phyloP scores from a whole-genome alignment of 2,888 invertebrate species.

The Druceiella hillmani region DNA sequence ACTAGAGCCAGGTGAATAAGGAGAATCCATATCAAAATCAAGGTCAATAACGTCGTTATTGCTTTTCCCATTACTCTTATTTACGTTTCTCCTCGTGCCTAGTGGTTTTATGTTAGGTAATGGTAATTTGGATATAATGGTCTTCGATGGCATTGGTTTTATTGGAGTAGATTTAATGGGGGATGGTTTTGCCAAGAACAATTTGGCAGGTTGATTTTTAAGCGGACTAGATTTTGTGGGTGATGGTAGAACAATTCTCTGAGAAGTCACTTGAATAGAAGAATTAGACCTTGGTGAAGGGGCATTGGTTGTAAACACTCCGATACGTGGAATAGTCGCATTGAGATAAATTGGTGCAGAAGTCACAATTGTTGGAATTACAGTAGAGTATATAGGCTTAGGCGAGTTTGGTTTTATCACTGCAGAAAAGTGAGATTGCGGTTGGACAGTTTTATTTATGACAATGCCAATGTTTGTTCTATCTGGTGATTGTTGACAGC shows the following conservation, averaged over 20 bases:
- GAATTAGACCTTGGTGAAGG: slow-evolving; percentile 27
- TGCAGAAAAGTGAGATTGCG: slow-evolving; percentile 20
- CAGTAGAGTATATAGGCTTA: slow-evolving; percentile 31
- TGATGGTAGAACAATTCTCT: slow-evolving; percentile 46
- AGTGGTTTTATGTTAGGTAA: slow-evolving; percentile 30
- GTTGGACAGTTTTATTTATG: slow-evolving; percentile 8
- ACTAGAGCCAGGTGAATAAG: slow-evolving; percentile 85
- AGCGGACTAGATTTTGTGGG: slow-evolving; percentile 43
- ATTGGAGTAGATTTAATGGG: slow-evolving; percentile 55
- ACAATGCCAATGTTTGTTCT: slow-evolving; percentile 23
- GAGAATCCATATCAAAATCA: slow-evolving; percentile 67
- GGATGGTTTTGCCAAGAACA: slow-evolving; percentile 47
- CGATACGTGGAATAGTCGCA: slow-evolving; percentile 30
- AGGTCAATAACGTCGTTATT: slow-evolving; percentile 48
- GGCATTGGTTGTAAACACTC: slow-evolving; percentile 31
- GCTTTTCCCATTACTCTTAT: slow-evolving; percentile 30
- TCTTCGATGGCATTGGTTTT: slow-evolving; percentile 48
- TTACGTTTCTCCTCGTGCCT: slow-evolving; percentile 25
- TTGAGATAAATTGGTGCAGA: slow-evolving; percentile 32
- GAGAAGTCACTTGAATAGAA: slow-evolving; percentile 30
- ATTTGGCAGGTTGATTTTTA: slow-evolving; percentile 44
- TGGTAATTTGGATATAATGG: slow-evolving; percentile 31
- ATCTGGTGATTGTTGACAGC: slow-evolving; percentile 23
- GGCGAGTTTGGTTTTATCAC: slow-evolving; percentile 32
- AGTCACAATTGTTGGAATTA: slow-evolving; percentile 31